Evolutionary conservation across 2,113 vertebrate species (phyloP).

Genomic region (Plectropomus leopardus): DNA sequence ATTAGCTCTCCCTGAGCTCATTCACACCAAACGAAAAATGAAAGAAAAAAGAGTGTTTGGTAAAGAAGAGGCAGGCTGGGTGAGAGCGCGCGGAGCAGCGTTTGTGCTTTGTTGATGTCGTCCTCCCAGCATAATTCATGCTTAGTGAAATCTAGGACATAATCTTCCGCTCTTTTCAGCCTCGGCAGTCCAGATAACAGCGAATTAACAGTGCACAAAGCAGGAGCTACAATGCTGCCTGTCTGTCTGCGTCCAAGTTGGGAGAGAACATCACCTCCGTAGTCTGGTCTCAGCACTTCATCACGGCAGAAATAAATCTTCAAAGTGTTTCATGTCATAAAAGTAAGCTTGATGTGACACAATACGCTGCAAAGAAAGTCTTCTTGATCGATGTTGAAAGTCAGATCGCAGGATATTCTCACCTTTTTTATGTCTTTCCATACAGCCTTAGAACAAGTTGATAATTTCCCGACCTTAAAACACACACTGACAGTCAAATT

Average conservation of each 20-base stretch:
- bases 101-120: constrained; percentile 47
- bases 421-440: neutral
- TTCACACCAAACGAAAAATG: constrained; percentile 36
- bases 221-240: constrained; percentile 6
- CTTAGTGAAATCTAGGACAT: constrained; percentile 68
- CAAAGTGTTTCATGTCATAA: neutral
- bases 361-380: neutral
- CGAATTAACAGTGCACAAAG: constrained; percentile 43
- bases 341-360: neutral
- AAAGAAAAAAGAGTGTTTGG: constrained; percentile 29
- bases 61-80: constrained; percentile 22
- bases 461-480: constrained; percentile 34
- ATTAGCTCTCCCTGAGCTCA: constrained; percentile 40
- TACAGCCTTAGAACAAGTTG: neutral
- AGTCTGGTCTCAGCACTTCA: constrained; percentile 7
- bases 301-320: constrained; percentile 29
- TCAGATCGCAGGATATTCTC: neutral
- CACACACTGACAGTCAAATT: constrained; percentile 22
- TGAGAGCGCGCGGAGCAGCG: constrained; percentile 29
- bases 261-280: constrained; percentile 28
- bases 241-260: constrained; percentile 16
- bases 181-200: constrained; percentile 39
- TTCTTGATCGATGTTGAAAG: neutral
- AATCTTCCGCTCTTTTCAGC: constrained; percentile 56
- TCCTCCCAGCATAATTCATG: constrained; percentile 62